Percentiles rank a stretch among this genome's conserved stretches.
Evolutionary conservation across 2,888 invertebrate species (phyloP).

Genomic region (Pterobdella sp.): DNA sequence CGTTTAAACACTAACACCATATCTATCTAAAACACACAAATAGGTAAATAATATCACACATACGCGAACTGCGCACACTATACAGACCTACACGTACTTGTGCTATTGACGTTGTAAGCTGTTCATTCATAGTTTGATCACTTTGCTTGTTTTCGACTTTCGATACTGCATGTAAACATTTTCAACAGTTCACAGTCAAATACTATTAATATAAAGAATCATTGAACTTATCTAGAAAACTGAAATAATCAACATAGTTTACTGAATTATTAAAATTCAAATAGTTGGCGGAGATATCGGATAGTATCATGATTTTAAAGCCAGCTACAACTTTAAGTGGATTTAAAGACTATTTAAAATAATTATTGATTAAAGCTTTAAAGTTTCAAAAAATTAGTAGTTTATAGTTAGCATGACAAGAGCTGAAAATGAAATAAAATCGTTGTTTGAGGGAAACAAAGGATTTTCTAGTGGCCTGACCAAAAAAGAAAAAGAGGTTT

Average conservation of each 20-base stretch:
- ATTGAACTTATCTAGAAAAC: too few species aligned
- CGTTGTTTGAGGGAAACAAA: constrained; percentile 3
- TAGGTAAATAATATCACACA: background rate
- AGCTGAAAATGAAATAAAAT: constrained; percentile 22
- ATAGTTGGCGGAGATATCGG: background rate
- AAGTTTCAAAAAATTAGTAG: background rate
- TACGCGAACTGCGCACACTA: background rate
- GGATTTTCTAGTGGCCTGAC: constrained; percentile 16
- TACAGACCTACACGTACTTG: constrained; percentile 1
- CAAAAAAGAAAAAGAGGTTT: constrained; percentile 13
- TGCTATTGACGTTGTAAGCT: background rate
- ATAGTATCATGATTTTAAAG: background rate
- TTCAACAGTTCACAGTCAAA: background rate
- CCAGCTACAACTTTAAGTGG: background rate
- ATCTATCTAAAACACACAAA: background rate
- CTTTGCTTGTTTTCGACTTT: constrained; percentile 1
- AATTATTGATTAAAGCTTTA: background rate
- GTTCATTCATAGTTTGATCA: constrained; percentile 5
- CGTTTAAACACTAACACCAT: background rate
- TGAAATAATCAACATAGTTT: background rate
- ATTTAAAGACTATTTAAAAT: background rate
- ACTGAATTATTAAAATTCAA: background rate
- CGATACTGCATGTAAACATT: constrained; percentile 1
- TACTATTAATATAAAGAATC: too few species aligned
- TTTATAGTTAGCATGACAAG: constrained; percentile 18